Base-by-base conservation (phyloP, 2,888 invertebrate species). In the Slavum lentiscoides region DNA sequence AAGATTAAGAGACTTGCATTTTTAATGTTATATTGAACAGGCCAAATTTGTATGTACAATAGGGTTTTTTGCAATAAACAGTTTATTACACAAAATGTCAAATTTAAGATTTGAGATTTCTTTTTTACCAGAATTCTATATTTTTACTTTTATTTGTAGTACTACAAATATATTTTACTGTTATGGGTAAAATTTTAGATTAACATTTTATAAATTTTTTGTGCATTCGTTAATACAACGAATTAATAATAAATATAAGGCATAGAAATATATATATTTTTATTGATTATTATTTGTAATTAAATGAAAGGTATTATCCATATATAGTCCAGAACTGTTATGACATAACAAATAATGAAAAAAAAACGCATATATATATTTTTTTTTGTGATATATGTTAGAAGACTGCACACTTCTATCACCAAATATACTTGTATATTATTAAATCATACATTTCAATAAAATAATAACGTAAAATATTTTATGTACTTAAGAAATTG, bases 331-430 rank as follows among this genome's bases (percentile, higher is more conserved):
- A 66, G 55, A 64, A 68, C n/a, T 76, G 43, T 43, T 17, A 59
- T 76, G 30, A 75, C 58, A 23, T 76, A 75, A 58, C 43, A 75
- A 55, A 55, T 64, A 21, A 55, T 49, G 49, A 15, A 49, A 15
- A 49, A 39, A 49, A 30, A 30, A 30, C 30, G 4, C 13, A 49
- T 13, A 49, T 64, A 74, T 21, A 67, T 55, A 55, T 67, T 62
- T 72, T 69, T 69, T 43, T 74, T 75, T 75, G 66, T 75, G 58
- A 75, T 75, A 75, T 64, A 49, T 66, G 17, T 55, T 58, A 66
- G 55, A 66, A 66, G 74, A 74, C 55, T 59, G 37, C 66, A 55
- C 53, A 74, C 74, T 66, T 74, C 11, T 55, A 66, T 66, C 21
- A 74, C 53, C 11, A 13, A 66, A 5, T 66, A 5, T 66, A 66